phyloP scores from a whole-genome alignment of 2,797 vertebrate species.

The Enteromius radiatus region DNA sequence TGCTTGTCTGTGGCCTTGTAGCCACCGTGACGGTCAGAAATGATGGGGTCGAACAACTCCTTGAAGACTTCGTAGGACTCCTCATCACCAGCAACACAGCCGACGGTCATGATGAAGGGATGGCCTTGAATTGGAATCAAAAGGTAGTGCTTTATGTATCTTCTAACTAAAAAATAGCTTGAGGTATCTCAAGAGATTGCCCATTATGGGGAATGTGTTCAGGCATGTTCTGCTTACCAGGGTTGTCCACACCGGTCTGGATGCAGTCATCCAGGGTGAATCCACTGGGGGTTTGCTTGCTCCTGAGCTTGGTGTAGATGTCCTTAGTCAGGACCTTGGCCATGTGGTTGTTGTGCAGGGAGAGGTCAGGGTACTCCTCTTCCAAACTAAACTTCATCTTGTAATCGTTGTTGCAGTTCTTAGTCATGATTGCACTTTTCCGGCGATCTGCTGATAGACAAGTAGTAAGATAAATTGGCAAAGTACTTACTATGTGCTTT shows the following conservation, averaged over 20 bases:
- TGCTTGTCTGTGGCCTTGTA: conserved; percentile 87
- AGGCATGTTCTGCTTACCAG: conserved; percentile 75
- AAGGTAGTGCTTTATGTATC: background rate
- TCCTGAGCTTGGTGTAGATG: conserved; percentile 85
- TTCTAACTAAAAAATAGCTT: background rate
- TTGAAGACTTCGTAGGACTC: conserved; percentile 81
- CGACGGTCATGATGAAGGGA: conserved; percentile 90
- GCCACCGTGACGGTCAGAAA: conserved; percentile 83
- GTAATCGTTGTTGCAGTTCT: conserved; percentile 90
- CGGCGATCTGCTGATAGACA: conserved; percentile 66
- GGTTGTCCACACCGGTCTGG: conserved; percentile 94
- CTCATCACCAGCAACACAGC: conserved; percentile 85
- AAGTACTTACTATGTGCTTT: background rate
- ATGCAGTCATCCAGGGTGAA: conserved; percentile 91
- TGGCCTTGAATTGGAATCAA: conserved; percentile 78
- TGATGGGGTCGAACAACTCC: conserved; percentile 83
- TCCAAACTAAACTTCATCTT: conserved; percentile 86
- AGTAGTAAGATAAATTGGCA: background rate
- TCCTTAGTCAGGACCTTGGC: conserved; percentile 86
- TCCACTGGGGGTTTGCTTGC: conserved; percentile 91
- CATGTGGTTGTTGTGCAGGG: conserved; percentile 95
- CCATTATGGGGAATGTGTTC: background rate
- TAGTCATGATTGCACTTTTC: conserved; percentile 84
- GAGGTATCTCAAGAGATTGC: background rate
- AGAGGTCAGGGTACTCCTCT: conserved; percentile 90